These are phyloP conservation scores for Ranitomeya variabilis DNA, from an alignment of 2,113 vertebrate species.

Conservation along the genomic window DNA sequence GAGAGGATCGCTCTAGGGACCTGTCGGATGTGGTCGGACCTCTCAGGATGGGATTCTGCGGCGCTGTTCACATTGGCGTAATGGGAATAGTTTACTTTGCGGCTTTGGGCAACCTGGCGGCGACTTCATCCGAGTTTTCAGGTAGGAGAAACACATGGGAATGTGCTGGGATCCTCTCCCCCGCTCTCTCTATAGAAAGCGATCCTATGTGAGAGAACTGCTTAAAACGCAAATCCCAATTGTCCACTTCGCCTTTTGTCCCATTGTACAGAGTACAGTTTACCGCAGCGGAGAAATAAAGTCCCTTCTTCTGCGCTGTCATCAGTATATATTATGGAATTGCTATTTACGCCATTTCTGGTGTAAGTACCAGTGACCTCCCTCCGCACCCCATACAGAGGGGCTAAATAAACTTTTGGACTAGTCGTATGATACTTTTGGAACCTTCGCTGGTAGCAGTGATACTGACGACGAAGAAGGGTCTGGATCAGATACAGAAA, in stretches of 20 bases:
- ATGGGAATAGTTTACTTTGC: slow-evolving; percentile 76
- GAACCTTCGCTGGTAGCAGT: no score
- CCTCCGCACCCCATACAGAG: not conserved
- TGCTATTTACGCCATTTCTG: not conserved
- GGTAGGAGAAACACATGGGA: slow-evolving; percentile 70
- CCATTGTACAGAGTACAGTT: no score
- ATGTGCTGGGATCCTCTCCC: not conserved
- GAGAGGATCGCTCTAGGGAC: slow-evolving; percentile 37
- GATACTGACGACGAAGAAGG: no score
- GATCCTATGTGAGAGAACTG: not conserved
- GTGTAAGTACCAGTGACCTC: not conserved
- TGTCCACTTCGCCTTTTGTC: not conserved
- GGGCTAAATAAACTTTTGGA: no score
- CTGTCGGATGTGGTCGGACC: slow-evolving; percentile 60
- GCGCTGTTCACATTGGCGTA: slow-evolving; percentile 68
- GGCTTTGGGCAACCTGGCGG: slow-evolving; percentile 73
- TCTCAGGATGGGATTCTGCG: slow-evolving; percentile 83
- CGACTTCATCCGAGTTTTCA: slow-evolving; percentile 80
- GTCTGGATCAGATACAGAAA: no score
- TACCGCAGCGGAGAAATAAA: not conserved
- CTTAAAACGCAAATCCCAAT: not conserved
- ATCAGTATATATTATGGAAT: not conserved
- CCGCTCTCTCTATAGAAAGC: not conserved
- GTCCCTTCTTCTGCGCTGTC: not conserved
- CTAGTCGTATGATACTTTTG: not conserved